Base-by-base conservation (phyloP, 1,140 invertebrate species). In the Protaetia brevitarsis region DNA sequence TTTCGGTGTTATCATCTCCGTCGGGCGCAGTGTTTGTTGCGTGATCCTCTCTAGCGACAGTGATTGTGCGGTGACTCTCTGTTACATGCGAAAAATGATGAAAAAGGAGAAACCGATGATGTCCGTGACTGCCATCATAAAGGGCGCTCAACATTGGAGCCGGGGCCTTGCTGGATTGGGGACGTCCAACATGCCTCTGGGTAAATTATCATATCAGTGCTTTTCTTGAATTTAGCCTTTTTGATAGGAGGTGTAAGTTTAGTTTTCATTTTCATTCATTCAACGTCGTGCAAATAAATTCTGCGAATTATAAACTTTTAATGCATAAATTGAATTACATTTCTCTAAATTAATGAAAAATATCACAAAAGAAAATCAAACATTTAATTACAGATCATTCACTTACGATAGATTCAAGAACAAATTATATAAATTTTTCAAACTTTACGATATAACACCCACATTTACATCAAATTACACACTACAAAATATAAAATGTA, bases 101-200 rank as follows among this genome's bases (percentile, higher is more conserved):
- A 90, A 90, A 82, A 91, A 91, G 79, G 89, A 91, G 78, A 91
- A 90, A 77, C 89, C 89, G 65, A 90, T 90, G 83, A 90, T 90
- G 88, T 90, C 88, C 73, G 89, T 91, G 72, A 87, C 88, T 71
- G 88, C 88, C 72, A 89, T 91, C 77, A 91, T 91, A 73, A 85
- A 88, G 71, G 86, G 86, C 37, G 82, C 86, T 10, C 83, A 86
- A 67, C 82, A 84, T 69, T 86, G 82, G 87, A 76, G 83, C 71
- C 77, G 85, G 76, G 79, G 84, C 75, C 73, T 77, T 57, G 70
- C 75, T 3, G 71, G 72, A 30, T 71, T 76, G 36, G 73, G 69
- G 21, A 62, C 67, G 6, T 69, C 74, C n/a, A 69, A 73, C 63
- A 69, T 78, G 58, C 70, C 73, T 45, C 61, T 78, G 74, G 77